These are phyloP conservation scores for Stenolophus ochropezus DNA, from an alignment of 2,888 invertebrate species.

Conservation along the genomic window DNA sequence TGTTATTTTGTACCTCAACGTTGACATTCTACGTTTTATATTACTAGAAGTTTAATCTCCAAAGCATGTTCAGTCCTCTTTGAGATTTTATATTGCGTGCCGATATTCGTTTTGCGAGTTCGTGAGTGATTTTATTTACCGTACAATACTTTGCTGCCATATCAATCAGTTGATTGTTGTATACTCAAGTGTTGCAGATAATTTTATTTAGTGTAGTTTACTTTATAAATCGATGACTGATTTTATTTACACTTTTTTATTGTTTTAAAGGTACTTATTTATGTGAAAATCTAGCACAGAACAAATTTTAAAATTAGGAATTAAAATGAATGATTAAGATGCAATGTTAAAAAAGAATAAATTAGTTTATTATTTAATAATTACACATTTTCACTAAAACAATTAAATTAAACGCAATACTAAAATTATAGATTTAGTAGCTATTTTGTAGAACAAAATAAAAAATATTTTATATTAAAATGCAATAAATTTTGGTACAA, in stretches of 20 bases:
- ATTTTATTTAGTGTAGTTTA: conserved; percentile 34
- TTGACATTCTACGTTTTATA: conserved; percentile 19
- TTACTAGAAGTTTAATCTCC: conserved; percentile 12
- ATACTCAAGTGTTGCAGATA: background rate
- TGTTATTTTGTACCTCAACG: conserved; percentile 43
- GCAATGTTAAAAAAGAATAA: conserved; percentile 62
- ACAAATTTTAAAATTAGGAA: conserved; percentile 47
- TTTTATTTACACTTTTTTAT: conserved; percentile 51
- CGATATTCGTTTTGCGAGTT: conserved; percentile 3
- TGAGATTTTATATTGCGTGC: conserved; percentile 8
- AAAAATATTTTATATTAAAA: conserved; percentile 58
- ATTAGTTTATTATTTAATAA: conserved; percentile 61
- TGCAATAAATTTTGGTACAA: conserved; percentile 60
- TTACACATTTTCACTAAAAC: conserved; percentile 49
- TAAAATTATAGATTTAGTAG: conserved; percentile 47
- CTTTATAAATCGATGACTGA: conserved; percentile 63
- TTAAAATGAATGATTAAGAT: conserved; percentile 57
- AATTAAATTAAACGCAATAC: conserved; percentile 54
- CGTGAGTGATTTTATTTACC: conserved; percentile 30
- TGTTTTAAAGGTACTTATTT: conserved; percentile 52
- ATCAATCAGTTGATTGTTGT: conserved; percentile 43
- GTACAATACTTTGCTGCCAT: conserved; percentile 47
- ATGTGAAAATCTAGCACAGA: conserved; percentile 32
- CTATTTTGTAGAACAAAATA: conserved; percentile 58
- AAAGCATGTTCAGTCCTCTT: conserved; percentile 4